Base-by-base conservation (phyloP, 2,888 invertebrate genomes). In the Ptilodon capucinus region DNA sequence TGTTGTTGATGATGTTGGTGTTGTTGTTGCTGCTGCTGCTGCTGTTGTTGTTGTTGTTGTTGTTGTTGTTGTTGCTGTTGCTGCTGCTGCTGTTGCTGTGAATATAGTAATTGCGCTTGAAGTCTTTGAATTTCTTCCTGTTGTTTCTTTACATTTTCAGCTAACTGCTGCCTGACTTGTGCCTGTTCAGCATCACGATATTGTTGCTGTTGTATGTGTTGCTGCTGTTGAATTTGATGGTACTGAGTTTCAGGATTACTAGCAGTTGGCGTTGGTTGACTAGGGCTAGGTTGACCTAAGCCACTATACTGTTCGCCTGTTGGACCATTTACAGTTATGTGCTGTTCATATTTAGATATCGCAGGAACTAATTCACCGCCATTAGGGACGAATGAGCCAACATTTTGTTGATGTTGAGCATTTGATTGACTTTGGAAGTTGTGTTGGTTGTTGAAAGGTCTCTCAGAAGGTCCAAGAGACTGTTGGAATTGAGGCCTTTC, bases 281-380 rank as follows among this genome's bases (percentile, higher is more conserved):
- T 58, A 60, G 73, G 54, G 53, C 60, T 65, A 46, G 77, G 46
- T 38, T 76, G 76, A 60, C 71, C 77, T 14, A 87, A 68, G 11
- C 74, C 75, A 56, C 68, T 79, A 52, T 78, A 80, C 16, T 80
- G 62, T 68, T 80, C 69, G 42, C 66, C 57, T 39, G 80, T 78
- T 42, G 86, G 76, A 38, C 81, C 85, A 64, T 86, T 84, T n/a
- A 93, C 90, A 11, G 94, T 93, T 54, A 94, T 92, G 64, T 96
- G 96, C 63, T 96, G 95, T 80, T 97, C 96, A 59, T 93, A 94
- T 84, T 95, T 95, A 5, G 96, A 94, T 48, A 96, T 93, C 14
- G 96, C 94, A 46, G 94, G 94, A 16, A 96, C 92, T 34, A 96
- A 87, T 81, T 96, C 95, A 0, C 95, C 95, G 30, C 93, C 94